Conservation (phyloP, 2,888 invertebrate species). For the Pasiphila rectangulata region DNA sequence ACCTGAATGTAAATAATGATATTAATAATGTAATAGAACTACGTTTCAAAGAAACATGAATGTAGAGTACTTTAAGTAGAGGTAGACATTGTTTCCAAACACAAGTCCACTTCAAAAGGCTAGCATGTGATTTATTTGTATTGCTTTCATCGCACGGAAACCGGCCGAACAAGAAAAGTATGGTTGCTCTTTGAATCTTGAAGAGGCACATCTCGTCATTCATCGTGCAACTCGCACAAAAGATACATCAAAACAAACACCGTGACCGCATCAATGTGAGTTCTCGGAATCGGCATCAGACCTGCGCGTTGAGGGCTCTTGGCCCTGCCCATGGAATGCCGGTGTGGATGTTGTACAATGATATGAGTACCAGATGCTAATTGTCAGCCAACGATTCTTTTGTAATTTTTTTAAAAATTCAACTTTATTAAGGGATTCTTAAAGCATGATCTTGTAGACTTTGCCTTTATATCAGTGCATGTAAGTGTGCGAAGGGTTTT, state of each 20-base stretch:
- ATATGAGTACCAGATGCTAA: constrained; percentile 7
- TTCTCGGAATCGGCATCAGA: constrained; percentile 46
- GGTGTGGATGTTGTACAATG: constrained; percentile 20
- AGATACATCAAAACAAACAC: constrained; percentile 47
- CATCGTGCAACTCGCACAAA: constrained; percentile 42
- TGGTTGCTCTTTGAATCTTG: constrained; percentile 42
- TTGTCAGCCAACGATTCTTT: constrained; percentile 5
- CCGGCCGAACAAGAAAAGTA: constrained; percentile 40
- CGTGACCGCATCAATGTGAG: constrained; percentile 34
- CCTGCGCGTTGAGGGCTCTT: constrained; percentile 15
- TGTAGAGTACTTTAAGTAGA: no score
- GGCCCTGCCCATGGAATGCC: constrained; percentile 35
- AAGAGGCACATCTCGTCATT: constrained; percentile 39
- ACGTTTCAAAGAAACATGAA: no score
- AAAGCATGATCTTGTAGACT: no score
- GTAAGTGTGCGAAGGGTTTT: no score
- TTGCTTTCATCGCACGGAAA: constrained; percentile 23
- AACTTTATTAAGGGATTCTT: no score
- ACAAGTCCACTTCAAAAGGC: constrained; percentile 22
- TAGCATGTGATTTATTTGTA: constrained; percentile 23
- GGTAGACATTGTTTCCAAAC: not conserved
- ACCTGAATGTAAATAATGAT: not conserved
- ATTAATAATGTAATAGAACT: no score
- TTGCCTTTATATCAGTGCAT: no score
- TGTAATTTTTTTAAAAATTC: no score